Evolutionary conservation across 2,888 invertebrate genomes (phyloP).

Genomic region (Metellina segmentata): DNA sequence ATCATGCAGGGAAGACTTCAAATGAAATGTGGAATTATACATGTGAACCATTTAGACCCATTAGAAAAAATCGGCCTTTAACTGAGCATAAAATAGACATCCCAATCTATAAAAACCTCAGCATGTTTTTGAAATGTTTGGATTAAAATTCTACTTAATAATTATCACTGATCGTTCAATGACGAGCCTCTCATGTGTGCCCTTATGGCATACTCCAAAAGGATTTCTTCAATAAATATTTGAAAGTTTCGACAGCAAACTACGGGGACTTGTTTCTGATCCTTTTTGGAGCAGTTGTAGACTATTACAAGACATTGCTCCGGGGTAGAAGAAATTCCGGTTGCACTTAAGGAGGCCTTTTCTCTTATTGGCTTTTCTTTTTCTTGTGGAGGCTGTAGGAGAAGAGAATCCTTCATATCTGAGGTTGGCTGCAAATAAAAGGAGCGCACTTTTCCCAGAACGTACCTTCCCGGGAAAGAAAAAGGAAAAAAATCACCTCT

Average conservation of each 20-base stretch:
- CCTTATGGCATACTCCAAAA: not conserved
- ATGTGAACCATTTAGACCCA: too few relatives aligned
- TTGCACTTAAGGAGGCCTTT: conserved; percentile 4
- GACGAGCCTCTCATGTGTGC: too few relatives aligned
- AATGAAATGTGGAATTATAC: too few relatives aligned
- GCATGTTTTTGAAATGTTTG: too few relatives aligned
- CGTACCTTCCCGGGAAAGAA: not conserved
- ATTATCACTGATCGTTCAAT: too few relatives aligned
- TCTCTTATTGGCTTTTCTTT: conserved; percentile 22
- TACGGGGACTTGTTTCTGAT: not conserved
- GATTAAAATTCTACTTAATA: too few relatives aligned
- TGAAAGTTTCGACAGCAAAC: not conserved
- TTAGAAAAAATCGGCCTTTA: too few relatives aligned
- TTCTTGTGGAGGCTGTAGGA: not conserved
- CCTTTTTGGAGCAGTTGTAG: not conserved
- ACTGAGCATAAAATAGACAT: too few relatives aligned
- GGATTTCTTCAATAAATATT: conserved; percentile 2
- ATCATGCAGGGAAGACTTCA: too few relatives aligned
- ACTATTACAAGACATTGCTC: not conserved
- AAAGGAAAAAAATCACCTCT: not conserved
- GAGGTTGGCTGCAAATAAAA: too few relatives aligned
- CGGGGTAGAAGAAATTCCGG: not conserved
- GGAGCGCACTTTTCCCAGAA: not conserved
- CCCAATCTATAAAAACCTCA: too few relatives aligned
- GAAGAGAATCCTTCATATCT: not conserved